Base-by-base conservation (phyloP, 2,113 vertebrate species). In the Pelecanoides urinatrix region DNA sequence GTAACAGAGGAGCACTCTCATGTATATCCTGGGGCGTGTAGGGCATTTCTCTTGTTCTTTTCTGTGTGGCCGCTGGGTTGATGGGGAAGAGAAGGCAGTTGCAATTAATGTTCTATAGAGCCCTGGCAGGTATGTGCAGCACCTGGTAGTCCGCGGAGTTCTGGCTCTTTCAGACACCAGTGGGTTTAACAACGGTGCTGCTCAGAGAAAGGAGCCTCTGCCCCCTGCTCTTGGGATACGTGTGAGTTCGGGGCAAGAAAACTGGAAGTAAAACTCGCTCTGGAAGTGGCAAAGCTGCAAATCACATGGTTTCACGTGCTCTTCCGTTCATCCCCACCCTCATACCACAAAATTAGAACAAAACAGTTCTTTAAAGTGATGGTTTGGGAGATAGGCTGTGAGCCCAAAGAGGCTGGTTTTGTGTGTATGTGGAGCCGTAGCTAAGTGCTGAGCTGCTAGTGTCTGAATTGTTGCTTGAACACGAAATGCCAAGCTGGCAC, bases 271-370 rank as follows among this genome's bases (percentile, higher is more conserved):
- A 84, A 78, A 61, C 42, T 93, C 0, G 0, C 21, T 81, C 25
- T 68, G 49, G 45, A 52, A 53, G 19, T 1, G 8, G 22, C 63
- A 47, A 15, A 90, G 11, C 67, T 74, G 75, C 21, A 47, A 27
- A n/a, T 45, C 27, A 5, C 2, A 0, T 45, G 68, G 19, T 34
- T 91, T 65, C 34, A 16, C 0, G 0, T 49, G 47, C 7, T 44
- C 26, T 88, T 86, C 55, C 2, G 11, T 59, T 75, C 11, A 3
- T 79, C 86, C 61, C 61, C 27, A 30, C 70, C 73, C 83, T 89
- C 21, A 23, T 0, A n/a, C 44, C 36, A 5, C 87, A 86, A 56
- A 82, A 90, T 58, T 56, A 26, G 66, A 81, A 7, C 26, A 32
- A 45, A 74, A 55, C 22, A 15, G 12, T 67, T 72, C 34, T 68